Evolutionary conservation across 1,140 invertebrate species (phyloP), one percentile per base, ranked within the genome.

Genomic region (Brachionus paranguensis): DNA sequence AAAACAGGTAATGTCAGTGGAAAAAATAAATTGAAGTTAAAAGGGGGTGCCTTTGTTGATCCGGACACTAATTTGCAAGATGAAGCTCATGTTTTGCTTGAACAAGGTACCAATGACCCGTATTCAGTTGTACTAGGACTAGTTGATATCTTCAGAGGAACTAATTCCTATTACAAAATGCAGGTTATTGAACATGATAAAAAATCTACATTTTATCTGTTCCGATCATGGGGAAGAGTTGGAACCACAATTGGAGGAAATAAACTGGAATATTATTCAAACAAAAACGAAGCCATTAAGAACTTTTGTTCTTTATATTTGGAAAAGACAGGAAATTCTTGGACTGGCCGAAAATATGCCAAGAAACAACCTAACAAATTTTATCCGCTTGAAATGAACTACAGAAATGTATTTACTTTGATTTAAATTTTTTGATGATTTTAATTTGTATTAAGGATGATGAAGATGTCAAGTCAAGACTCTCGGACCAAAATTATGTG

Each of bases 81-180:
- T 86, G 88, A 89, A 4, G 93, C 94, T 0, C 95, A 97, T 78
- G 93, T 98, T 8, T 93, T 94, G 87, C 81, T 87, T 53, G 87
- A 88, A 78, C 84, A 78, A 79, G 86, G 86, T 85, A 11, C 87
- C 88, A 33, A 43, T n/a, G n/a, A 68, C 17, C 86, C 94, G 85
- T 97, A 93, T 87, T 94, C 92, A 43, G 92, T 91, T 70, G 93
- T 95, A 0, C 92, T 98, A 5, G 93, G 94, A 20, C 89, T 93
- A 85, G 95, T 95, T 2, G 95, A 98, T 88, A 92, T 98, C 47
- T 37, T 37, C 5, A 91, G 90, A 8, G 93, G 94, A 72, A 95
- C 94, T 86, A 99, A 99, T 89, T 96, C 95, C 5, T 99, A 91
- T 88, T 99, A 99, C 88, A 98, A 98, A 89, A 85, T 99, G 41